Base-by-base conservation (phyloP, 53 echinoderm and acorn worm genomes). In the Arbacia lixula region DNA sequence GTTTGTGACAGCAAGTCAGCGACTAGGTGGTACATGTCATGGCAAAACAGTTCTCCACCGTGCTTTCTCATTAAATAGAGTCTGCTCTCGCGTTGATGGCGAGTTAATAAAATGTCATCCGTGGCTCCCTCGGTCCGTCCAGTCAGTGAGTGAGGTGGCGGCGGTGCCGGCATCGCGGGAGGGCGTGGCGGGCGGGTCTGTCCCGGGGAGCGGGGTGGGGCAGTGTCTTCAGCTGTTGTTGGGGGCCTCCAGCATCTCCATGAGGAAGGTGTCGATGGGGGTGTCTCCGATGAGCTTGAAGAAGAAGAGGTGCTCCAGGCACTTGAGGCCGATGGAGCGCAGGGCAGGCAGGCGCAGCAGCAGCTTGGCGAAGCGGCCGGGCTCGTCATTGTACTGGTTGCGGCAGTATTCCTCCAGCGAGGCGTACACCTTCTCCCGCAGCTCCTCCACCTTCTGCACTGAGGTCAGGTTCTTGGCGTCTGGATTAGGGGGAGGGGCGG, bases 171-270 rank as follows among this genome's bases (percentile, higher is more conserved):
- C 4, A 20, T 17, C 10, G 14, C 10, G 14, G 20, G 57, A 21
- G 46, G 46, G 46, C 6, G 14, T 8, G 46, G 46, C 46, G 14
- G 8, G 46, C 46, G 14, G 46, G 8, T 14, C 46, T 14, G 14
- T 5, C n/a, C 57, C 10, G 20, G 21, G 14, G 57, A 20, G 12
- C n/a, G 20, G 21, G 21, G 57, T 5, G 12, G 5, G 57, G 14
- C 57, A 12, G 12, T 4, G 12, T 36, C 39, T 54, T 99, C 92
- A 99, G 87, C 92, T 99, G 91, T 99, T 99, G 83, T 92, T 99
- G 9, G 99, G 99, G 0, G 99, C 99, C 53, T 99, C 99, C 65
- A 99, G 71, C 99, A 99, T 99, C 89, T 99, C 99, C 99, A 99
- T 99, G 67, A 99, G 89, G 73, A 99, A 99, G 29, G 99, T 99